phyloP scores from a whole-genome alignment of 1,140 invertebrate species.

The Eupristina koningsbergeri region DNA sequence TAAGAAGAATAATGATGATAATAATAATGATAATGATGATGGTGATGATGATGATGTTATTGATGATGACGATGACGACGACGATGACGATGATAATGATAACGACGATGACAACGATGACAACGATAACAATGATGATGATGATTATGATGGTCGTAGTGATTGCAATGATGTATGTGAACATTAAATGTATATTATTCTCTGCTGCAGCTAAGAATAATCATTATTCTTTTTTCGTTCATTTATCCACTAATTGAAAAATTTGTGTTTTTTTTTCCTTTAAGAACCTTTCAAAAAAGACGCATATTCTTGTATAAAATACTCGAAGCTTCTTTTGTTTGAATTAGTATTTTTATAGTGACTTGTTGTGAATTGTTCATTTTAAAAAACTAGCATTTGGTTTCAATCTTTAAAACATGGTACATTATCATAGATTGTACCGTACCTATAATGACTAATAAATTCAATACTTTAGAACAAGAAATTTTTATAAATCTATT shows the following conservation, averaged over 20 bases:
- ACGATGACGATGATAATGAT: too few relatives aligned
- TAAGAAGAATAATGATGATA: too few relatives aligned
- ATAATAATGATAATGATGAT: too few relatives aligned
- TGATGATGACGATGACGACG: too few relatives aligned
- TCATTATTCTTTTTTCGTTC: constrained; percentile 56
- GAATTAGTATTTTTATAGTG: constrained; percentile 27
- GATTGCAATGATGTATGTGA: constrained; percentile 30
- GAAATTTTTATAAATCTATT: too few relatives aligned
- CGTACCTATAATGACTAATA: not conserved
- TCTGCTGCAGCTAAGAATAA: constrained; percentile 55
- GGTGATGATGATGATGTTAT: too few relatives aligned
- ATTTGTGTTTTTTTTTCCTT: constrained; percentile 54
- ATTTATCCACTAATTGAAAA: constrained; percentile 54
- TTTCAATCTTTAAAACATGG: not conserved
- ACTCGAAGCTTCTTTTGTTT: not conserved
- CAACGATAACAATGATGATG: constrained; percentile 55
- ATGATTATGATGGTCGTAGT: constrained; percentile 50
- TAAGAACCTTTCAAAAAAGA: not conserved
- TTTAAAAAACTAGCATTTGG: not conserved
- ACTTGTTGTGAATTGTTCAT: constrained; percentile 13
- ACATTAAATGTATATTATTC: constrained; percentile 9
- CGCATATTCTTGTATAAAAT: constrained; percentile 35
- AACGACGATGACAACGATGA: too few relatives aligned
- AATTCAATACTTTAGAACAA: too few relatives aligned
- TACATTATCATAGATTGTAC: too few relatives aligned